Evolutionary conservation across 2,797 vertebrate species (phyloP).

Genomic region (Tokudaia tokunoshimensis): DNA sequence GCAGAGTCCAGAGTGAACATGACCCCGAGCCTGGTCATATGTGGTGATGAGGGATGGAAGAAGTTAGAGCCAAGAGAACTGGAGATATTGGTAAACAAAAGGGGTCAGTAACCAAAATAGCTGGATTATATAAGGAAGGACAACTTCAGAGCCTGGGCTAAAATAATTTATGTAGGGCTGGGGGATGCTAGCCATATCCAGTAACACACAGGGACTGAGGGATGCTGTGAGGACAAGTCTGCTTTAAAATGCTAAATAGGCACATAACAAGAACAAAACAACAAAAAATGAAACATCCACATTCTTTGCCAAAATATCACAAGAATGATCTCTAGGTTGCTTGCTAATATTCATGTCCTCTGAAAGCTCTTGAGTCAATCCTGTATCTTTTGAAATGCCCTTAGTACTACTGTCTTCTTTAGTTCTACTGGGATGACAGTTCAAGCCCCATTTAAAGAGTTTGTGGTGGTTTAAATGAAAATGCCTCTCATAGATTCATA

Average conservation of each 20-base stretch:
- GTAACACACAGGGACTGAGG: neutral
- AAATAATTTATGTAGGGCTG: neutral
- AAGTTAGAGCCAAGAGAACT: neutral
- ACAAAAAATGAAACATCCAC: too few species aligned
- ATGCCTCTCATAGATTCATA: too few species aligned
- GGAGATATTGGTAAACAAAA: neutral
- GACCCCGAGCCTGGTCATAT: neutral
- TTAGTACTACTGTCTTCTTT: neutral
- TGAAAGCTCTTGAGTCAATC: too few species aligned
- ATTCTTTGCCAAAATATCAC: too few species aligned
- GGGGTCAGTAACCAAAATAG: neutral
- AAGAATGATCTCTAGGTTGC: too few species aligned
- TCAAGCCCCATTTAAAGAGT: neutral
- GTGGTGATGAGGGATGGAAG: neutral
- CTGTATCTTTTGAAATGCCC: neutral
- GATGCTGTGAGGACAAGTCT: too few species aligned
- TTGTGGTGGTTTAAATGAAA: too few species aligned
- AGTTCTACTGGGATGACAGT: neutral
- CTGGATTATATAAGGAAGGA: neutral
- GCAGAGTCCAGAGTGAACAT: neutral
- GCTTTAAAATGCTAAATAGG: too few species aligned
- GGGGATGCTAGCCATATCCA: neutral
- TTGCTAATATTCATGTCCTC: too few species aligned
- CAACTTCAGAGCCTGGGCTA: neutral
- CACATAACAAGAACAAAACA: too few species aligned